Conservation (phyloP, 2,113 vertebrate genomes). For the Anthoscopus minutus region DNA sequence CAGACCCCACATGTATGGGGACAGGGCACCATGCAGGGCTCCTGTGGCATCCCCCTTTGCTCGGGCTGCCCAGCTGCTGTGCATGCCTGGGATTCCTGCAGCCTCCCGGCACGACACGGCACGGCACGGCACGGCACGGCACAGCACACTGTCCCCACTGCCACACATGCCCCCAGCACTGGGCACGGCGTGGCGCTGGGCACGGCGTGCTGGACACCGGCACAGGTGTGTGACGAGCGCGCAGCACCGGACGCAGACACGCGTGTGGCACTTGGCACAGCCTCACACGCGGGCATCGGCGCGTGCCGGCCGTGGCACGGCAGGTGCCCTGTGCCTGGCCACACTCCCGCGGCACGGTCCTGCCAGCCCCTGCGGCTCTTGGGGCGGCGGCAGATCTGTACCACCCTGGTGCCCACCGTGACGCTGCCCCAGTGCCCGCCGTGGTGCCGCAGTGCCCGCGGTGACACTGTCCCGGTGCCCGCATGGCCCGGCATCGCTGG, state of each 20-base stretch:
- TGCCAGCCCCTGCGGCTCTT: not conserved
- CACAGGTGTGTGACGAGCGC: not conserved
- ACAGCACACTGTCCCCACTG: not conserved
- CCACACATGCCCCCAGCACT: not conserved
- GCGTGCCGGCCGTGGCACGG: not conserved
- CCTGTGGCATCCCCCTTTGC: constrained; percentile 3
- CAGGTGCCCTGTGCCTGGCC: not conserved
- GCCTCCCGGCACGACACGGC: not conserved
- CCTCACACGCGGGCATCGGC: not conserved
- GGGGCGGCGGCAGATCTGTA: not conserved
- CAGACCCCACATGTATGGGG: rapidly evolving
- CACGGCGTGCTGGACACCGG: rapidly evolving
- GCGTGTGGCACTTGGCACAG: not conserved
- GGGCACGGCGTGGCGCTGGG: not conserved
- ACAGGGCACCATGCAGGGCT: not conserved
- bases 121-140: rapidly evolving
- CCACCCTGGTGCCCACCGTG: not conserved
- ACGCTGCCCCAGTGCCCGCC: not conserved
- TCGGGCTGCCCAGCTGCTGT: constrained; percentile 52
- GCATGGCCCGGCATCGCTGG: not conserved
- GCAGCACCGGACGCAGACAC: not conserved
- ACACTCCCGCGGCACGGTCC: rapidly evolving
- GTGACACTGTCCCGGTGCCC: not conserved
- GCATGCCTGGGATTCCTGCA: constrained; percentile 54
- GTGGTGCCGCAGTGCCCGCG: rapidly evolving